Evolutionary conservation across 2,888 invertebrate species (phyloP), one percentile per base, ranked within the genome.

Genomic region (Proisotoma minuta): DNA sequence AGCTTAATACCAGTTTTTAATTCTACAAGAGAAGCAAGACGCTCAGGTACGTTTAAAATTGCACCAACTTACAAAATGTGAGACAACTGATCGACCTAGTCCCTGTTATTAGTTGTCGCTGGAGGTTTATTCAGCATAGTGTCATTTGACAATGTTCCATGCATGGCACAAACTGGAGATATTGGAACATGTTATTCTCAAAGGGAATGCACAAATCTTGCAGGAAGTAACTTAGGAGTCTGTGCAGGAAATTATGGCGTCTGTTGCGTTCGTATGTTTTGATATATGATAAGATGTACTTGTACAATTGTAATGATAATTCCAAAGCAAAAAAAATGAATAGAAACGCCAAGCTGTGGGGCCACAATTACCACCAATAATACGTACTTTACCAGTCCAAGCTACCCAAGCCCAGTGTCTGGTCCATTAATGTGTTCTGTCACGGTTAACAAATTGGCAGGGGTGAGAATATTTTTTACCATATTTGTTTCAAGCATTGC

Each of bases 301-400:
- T n/a, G n/a, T n/a, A n/a, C n/a, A 15, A 43, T 15, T 43, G 18
- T n/a, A 43, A 43, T 43, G 20, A 8, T 18, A 43, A 43, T 15
- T n/a, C 24, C 8, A 34, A 34, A 34, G 34, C 12, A 8, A 34
- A 34, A 8, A 34, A 34, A 18, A n/a, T 47, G 4, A 68, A 26
- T 76, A 91, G 91, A 87, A 75, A 83, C 86, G 73, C 82, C 84
- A 73, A 81, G 85, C 0, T 92, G 92, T 73, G 89, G 89, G 1
- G 78, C 81, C 0, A 73, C 73, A 5, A 82, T 84, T 0, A 86
- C 88, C 0, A 83, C 85, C 54, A 91, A 92, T 77, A 89, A 89
- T 75, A 91, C 91, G 0, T 91, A 91, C 76, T 92, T 91, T 77
- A 84, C 84, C 12, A 92, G 88, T 76, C 85, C 86, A 0, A 84